A percentile compares a stretch with the other conserved stretches of the same genome.
Conservation (phyloP, 2,113 vertebrate genomes). For the Lota lota region DNA sequence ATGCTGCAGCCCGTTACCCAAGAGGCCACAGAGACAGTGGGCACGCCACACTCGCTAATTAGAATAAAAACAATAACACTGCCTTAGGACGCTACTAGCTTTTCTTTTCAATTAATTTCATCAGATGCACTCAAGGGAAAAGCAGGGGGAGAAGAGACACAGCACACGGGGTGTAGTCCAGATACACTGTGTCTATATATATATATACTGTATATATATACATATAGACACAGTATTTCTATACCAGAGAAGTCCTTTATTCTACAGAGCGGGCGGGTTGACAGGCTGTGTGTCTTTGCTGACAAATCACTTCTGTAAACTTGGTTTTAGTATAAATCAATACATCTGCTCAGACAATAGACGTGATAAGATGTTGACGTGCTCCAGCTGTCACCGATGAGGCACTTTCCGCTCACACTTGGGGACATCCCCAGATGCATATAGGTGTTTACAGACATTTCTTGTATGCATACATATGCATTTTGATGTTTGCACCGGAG, state of each 20-base stretch:
- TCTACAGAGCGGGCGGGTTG: slow-evolving; percentile 50
- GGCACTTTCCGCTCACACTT: too few relatives aligned
- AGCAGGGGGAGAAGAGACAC: slow-evolving; percentile 36
- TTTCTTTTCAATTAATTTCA: slow-evolving; percentile 76
- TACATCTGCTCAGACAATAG: slow-evolving; percentile 17
- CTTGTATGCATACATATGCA: too few relatives aligned
- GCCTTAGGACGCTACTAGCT: slow-evolving; percentile 69
- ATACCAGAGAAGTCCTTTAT: slow-evolving; percentile 62
- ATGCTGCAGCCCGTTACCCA: slow-evolving; percentile 64
- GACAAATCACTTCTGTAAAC: slow-evolving; percentile 38
- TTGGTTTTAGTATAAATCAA: slow-evolving; percentile 41
- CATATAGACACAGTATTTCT: slow-evolving; percentile 22
- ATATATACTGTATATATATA: not conserved
- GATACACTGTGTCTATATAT: not conserved
- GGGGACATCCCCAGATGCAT: too few relatives aligned
- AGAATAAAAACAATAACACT: slow-evolving; percentile 73
- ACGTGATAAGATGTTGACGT: not conserved
- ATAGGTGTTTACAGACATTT: too few relatives aligned
- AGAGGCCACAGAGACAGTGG: slow-evolving; percentile 64
- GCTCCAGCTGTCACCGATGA: too few relatives aligned
- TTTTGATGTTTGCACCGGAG: too few relatives aligned
- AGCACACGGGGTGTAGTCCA: slow-evolving; percentile 2
- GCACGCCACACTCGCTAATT: slow-evolving; percentile 66
- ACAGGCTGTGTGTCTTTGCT: slow-evolving; percentile 43
- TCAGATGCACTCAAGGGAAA: slow-evolving; percentile 57